Percentiles rank a stretch among this genome's conserved stretches.
Conservation (phyloP, 2,888 invertebrate genomes). For the Drosophila imparisetae region DNA sequence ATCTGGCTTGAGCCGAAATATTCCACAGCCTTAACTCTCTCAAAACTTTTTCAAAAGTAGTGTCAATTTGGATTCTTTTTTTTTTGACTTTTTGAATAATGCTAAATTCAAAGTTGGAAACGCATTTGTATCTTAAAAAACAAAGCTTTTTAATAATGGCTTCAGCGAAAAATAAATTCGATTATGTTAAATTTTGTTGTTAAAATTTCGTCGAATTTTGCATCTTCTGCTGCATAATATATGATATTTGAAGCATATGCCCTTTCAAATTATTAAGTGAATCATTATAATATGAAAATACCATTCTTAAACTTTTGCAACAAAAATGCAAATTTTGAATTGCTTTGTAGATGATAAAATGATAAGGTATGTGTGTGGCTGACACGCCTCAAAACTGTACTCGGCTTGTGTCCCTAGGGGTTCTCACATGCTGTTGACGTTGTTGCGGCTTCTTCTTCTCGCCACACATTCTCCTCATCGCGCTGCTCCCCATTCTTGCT, state of each 20-base stretch:
- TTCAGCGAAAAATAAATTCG: neutral
- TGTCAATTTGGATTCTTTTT: neutral
- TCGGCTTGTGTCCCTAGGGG: constrained; percentile 22
- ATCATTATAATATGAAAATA: neutral
- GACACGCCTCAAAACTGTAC: constrained; percentile 76
- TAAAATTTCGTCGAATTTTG: neutral
- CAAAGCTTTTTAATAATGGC: neutral
- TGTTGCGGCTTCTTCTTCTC: constrained; percentile 70
- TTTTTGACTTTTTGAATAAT: neutral
- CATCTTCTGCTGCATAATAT: neutral
- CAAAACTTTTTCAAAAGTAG: neutral
- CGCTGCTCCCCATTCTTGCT: constrained; percentile 14
- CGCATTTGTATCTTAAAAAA: neutral
- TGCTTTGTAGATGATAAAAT: neutral
- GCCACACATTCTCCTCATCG: constrained; percentile 47
- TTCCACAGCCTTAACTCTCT: neutral
- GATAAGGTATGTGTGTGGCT: neutral
- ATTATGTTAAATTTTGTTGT: neutral
- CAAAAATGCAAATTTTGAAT: neutral
- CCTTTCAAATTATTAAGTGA: neutral
- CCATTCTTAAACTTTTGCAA: neutral
- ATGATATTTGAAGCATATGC: neutral
- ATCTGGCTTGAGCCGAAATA: neutral
- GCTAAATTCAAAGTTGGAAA: neutral
- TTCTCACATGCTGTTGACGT: constrained; percentile 40